Percentiles rank a stretch among this genome's conserved stretches.
These are phyloP conservation scores for Protobothrops flavoviridis DNA, from an alignment of 2,113 vertebrate genomes.

Conservation along the genomic window DNA sequence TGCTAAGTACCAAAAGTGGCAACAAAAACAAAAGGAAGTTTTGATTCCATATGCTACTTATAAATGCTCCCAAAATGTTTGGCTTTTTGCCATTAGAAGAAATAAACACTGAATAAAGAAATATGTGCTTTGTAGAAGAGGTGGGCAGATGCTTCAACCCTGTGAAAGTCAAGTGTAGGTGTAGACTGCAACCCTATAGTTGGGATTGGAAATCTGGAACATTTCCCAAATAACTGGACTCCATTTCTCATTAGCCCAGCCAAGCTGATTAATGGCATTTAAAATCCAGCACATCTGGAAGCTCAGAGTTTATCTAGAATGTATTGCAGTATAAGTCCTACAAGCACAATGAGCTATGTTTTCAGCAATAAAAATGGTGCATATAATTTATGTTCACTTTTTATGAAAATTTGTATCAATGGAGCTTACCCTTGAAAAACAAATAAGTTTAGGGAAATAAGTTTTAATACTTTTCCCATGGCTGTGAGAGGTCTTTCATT, in stretches of 20 bases:
- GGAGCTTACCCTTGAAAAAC: not conserved
- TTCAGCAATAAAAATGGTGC: not conserved
- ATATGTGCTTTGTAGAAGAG: not conserved
- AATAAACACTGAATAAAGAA: not conserved
- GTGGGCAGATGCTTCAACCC: not conserved
- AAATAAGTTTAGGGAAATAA: not conserved
- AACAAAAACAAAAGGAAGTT: not conserved
- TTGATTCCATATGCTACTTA: not conserved
- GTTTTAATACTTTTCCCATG: too few species aligned
- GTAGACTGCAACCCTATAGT: not conserved
- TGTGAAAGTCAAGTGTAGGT: not conserved
- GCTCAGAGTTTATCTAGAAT: not conserved
- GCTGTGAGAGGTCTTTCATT: not conserved
- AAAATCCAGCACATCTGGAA: not conserved
- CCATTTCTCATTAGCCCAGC: not conserved
- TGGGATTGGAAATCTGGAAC: not conserved
- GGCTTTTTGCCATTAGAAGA: not conserved
- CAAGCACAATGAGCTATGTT: not conserved
- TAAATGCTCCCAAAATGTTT: not conserved
- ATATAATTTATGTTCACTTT: not conserved
- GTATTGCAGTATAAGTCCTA: not conserved
- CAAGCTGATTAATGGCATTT: not conserved
- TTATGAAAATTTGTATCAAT: not conserved
- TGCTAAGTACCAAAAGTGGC: not conserved
- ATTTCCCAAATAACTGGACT: not conserved